A percentile compares a stretch with the other conserved stretches of the same genome.
phyloP scores from a whole-genome alignment of 2,888 invertebrate genomes.

The Coenonympha arcania region DNA sequence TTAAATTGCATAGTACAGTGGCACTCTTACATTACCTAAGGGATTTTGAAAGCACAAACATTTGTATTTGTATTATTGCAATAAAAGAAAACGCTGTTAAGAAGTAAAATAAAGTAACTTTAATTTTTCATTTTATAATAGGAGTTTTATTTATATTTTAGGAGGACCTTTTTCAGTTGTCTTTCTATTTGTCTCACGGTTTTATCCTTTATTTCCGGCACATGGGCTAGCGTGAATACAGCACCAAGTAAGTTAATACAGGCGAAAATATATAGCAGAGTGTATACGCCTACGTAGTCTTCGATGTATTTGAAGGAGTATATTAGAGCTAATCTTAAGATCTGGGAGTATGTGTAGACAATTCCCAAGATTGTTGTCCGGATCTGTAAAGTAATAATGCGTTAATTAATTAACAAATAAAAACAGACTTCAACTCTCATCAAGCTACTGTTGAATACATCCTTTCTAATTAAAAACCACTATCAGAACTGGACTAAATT shows the following conservation, averaged over 20 bases:
- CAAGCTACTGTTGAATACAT: too few species aligned
- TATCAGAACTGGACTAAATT: too few species aligned
- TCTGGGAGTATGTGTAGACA: constrained; percentile 46
- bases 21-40: too few species aligned
- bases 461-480: too few species aligned
- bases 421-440: too few species aligned
- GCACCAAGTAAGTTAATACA: constrained; percentile 51
- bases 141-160: too few species aligned
- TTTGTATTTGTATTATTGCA: too few species aligned
- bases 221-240: constrained; percentile 47
- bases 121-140: constrained; percentile 44
- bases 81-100: constrained; percentile 2
- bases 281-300: constrained; percentile 50
- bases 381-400: constrained; percentile 52
- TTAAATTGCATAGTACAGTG: too few species aligned
- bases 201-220: constrained; percentile 46
- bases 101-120: constrained; percentile 2
- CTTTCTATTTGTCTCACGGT: constrained; percentile 50
- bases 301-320: constrained; percentile 52
- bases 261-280: constrained; percentile 53
- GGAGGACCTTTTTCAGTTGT: constrained; percentile 51
- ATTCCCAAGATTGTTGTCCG: constrained; percentile 45
- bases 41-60: too few species aligned
- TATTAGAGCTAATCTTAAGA: constrained; percentile 48
- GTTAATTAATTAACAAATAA: too few species aligned